phyloP scores from a whole-genome alignment of 1,140 invertebrate genomes.

The Meloidogyne chitwoodi region DNA sequence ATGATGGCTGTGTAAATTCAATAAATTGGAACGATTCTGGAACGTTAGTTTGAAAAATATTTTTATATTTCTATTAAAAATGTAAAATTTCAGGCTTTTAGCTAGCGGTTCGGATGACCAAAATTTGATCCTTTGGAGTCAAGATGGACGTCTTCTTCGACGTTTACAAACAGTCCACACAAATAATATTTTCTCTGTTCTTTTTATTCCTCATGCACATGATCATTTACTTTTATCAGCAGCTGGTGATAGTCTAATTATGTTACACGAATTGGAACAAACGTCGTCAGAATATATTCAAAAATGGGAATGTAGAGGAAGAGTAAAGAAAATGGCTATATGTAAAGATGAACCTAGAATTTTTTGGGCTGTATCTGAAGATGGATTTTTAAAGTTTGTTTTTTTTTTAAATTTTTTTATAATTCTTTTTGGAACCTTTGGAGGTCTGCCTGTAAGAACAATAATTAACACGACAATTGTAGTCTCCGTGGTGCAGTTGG shows the following conservation, averaged over 20 bases:
- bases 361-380: slow-evolving; percentile 31
- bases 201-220: slow-evolving; percentile 9
- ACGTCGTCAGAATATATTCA: slow-evolving; percentile 10
- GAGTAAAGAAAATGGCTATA: slow-evolving; percentile 21
- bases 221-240: slow-evolving; percentile 19
- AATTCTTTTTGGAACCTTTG: too few relatives aligned
- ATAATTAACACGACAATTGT: too few relatives aligned
- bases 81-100: slow-evolving; percentile 14
- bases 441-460: too few relatives aligned
- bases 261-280: slow-evolving; percentile 29
- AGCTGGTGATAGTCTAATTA: slow-evolving; percentile 14
- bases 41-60: slow-evolving; percentile 6
- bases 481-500: too few relatives aligned
- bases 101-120: slow-evolving; percentile 28
- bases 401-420: neutral
- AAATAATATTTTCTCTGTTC: slow-evolving; percentile 31
- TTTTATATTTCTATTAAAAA: neutral
- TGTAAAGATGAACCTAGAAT: slow-evolving; percentile 10
- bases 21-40: slow-evolving; percentile 28
- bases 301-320: slow-evolving; percentile 21
- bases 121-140: slow-evolving; percentile 21
- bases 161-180: slow-evolving; percentile 16
- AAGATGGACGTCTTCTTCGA: slow-evolving; percentile 14
- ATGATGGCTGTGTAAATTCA: slow-evolving; percentile 28
- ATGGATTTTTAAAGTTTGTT: slow-evolving; percentile 25